Conservation (phyloP, 2,797 vertebrate species). For the Urophycis tenuis region DNA sequence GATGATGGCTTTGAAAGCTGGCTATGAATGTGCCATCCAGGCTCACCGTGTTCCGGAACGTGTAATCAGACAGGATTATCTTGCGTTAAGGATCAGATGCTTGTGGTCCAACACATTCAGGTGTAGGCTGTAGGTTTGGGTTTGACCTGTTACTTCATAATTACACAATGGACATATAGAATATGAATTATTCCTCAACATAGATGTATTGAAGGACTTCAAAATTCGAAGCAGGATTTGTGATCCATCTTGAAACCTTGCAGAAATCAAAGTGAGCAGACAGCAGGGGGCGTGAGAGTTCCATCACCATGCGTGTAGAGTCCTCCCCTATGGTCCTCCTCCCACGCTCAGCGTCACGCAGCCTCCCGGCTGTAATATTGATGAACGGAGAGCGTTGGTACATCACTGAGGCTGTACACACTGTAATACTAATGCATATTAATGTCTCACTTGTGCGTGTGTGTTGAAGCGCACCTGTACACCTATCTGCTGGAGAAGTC, state of each 20-base stretch:
- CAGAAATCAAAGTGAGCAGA: background rate
- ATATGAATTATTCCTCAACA: background rate
- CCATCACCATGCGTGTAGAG: constrained; percentile 12
- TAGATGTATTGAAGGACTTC: background rate
- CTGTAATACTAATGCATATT: background rate
- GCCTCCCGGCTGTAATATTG: constrained; percentile 26
- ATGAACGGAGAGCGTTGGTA: background rate
- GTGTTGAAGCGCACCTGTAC: constrained; percentile 75
- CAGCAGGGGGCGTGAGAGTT: constrained; percentile 58
- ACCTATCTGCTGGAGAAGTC: constrained; percentile 91
- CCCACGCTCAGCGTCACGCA: no score
- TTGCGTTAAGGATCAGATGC: no score
- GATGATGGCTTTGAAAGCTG: no score
- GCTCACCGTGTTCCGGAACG: no score
- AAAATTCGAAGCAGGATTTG: background rate
- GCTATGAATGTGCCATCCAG: no score
- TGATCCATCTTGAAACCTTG: background rate
- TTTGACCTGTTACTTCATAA: no score
- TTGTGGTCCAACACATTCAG: no score
- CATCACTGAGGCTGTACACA: background rate
- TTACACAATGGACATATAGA: background rate
- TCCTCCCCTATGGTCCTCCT: constrained; percentile 28
- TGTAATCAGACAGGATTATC: no score
- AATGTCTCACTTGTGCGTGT: constrained; percentile 8
- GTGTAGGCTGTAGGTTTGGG: no score